Evolutionary conservation across 2,113 vertebrate species (phyloP).

Genomic region (Saimiri boliviensis): DNA sequence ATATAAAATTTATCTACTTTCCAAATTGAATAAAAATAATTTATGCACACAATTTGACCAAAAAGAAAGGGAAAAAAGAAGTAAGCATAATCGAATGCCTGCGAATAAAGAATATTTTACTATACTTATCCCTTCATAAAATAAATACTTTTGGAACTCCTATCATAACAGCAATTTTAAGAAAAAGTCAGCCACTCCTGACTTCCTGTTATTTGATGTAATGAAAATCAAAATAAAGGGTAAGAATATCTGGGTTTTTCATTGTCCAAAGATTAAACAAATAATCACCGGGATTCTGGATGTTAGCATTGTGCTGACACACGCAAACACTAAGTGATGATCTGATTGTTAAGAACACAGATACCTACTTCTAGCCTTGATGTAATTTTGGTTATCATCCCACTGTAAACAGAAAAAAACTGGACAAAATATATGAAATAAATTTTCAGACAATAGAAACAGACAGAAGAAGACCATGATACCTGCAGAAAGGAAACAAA

Average conservation of each 20-base stretch:
- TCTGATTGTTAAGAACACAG: not conserved
- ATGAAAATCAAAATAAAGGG: not conserved
- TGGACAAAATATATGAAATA: not conserved
- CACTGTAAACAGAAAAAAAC: not conserved
- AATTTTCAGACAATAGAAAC: not conserved
- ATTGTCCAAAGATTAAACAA: not conserved
- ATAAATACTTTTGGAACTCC: not conserved
- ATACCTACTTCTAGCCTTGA: not conserved
- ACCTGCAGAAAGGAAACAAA: not conserved
- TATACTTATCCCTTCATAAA: not conserved
- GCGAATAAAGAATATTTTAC: not conserved
- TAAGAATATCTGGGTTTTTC: not conserved
- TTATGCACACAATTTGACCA: not conserved
- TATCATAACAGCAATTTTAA: not conserved
- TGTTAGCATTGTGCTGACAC: not conserved
- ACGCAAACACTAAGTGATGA: not conserved
- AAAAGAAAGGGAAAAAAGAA: not conserved
- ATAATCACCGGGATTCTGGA: not conserved
- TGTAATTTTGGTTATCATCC: not conserved
- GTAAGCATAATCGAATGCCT: not conserved
- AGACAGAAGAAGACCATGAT: not conserved
- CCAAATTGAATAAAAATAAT: not conserved
- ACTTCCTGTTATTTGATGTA: not conserved
- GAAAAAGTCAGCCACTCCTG: not conserved
- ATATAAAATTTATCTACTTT: not conserved